Conservation (phyloP, 2,888 invertebrate genomes). For the Geotrupes spiniger region DNA sequence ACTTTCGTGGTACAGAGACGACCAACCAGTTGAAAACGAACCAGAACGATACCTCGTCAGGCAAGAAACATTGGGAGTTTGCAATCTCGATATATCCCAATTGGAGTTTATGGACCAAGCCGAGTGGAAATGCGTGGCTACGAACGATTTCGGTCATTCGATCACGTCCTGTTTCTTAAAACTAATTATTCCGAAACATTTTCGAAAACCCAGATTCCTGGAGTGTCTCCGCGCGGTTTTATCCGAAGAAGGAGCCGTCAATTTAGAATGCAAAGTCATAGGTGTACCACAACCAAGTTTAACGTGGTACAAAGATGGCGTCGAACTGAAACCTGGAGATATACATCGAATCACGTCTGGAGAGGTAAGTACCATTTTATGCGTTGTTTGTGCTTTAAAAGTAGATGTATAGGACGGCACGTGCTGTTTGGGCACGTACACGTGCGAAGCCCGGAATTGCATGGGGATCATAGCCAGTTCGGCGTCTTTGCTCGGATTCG, state of each 20-base stretch:
- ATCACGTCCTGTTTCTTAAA: constrained; percentile 84
- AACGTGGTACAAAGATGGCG: constrained; percentile 91
- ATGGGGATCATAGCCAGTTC: constrained; percentile 89
- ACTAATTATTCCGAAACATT: constrained; percentile 81
- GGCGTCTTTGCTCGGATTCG: constrained; percentile 82
- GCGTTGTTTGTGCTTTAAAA: background rate
- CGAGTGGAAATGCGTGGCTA: constrained; percentile 89
- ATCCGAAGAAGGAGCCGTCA: constrained; percentile 86
- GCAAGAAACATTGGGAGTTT: constrained; percentile 68
- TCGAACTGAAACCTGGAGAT: constrained; percentile 85
- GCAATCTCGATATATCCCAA: constrained; percentile 68
- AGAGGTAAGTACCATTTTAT: constrained; percentile 49
- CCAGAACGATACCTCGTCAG: constrained; percentile 65
- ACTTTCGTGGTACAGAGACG: constrained; percentile 86
- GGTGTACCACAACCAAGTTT: constrained; percentile 87
- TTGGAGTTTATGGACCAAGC: constrained; percentile 84
- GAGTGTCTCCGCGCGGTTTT: constrained; percentile 82
- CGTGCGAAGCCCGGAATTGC: constrained; percentile 86
- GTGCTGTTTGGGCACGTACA: constrained; percentile 86
- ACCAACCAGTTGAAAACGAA: constrained; percentile 68
- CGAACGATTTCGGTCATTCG: constrained; percentile 86
- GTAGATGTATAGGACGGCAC: constrained; percentile 64
- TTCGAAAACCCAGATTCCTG: constrained; percentile 82
- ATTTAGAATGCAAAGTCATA: constrained; percentile 89
- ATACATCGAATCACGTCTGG: constrained; percentile 89